These are phyloP conservation scores for Aplocera efformata DNA, from an alignment of 2,888 invertebrate species.

Conservation along the genomic window DNA sequence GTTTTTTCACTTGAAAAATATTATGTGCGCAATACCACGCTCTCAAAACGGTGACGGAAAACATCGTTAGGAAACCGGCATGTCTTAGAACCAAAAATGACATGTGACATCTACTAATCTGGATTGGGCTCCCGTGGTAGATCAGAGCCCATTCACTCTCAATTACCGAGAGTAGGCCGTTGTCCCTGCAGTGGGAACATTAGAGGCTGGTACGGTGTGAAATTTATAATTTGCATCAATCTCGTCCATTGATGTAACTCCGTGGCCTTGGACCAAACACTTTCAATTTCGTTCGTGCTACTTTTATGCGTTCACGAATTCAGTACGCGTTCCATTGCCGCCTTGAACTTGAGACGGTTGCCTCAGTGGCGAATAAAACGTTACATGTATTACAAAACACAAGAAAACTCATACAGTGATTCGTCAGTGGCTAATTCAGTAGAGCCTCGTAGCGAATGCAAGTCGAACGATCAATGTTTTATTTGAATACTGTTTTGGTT, in stretches of 20 bases:
- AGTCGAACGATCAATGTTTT: conserved; percentile 35
- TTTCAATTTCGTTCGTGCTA: conserved; percentile 28
- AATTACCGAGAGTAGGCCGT: no score
- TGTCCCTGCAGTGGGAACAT: no score
- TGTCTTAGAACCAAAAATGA: no score
- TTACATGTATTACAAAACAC: conserved; percentile 39
- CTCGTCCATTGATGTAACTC: conserved; percentile 3
- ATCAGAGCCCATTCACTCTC: no score
- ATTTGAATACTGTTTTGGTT: conserved; percentile 31
- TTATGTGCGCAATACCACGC: no score
- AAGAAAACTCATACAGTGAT: conserved; percentile 17
- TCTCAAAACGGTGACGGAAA: no score
- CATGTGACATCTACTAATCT: no score
- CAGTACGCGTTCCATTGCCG: conserved; percentile 45
- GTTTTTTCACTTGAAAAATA: no score
- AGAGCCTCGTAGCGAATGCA: conserved; percentile 30
- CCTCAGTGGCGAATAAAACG: conserved; percentile 30
- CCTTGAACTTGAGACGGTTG: conserved; percentile 60
- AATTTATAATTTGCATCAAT: not conserved
- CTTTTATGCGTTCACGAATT: conserved; percentile 35
- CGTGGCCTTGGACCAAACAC: conserved; percentile 22
- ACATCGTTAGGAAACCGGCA: no score
- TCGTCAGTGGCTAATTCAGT: conserved; percentile 28
- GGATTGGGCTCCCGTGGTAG: no score
- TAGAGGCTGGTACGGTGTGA: no score